phyloP scores from a whole-genome alignment of 1,140 invertebrate species.

The Theocolax elegans region DNA sequence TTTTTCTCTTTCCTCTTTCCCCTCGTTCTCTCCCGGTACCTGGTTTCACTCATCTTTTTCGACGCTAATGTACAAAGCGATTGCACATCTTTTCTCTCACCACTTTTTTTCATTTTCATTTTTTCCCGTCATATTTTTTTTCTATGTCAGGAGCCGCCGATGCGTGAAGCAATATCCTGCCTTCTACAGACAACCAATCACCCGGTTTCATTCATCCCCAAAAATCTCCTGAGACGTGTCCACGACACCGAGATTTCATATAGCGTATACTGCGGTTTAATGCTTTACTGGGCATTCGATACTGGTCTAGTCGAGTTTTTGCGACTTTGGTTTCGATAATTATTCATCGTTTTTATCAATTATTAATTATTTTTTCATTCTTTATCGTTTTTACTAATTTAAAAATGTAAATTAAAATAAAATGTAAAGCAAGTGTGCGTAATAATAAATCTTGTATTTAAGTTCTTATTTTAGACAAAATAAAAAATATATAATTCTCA shows the following conservation, averaged over 20 bases:
- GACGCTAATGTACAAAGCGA: background rate
- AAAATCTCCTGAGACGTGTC: slow-evolving; percentile 15
- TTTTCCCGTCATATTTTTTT: slow-evolving; percentile 1
- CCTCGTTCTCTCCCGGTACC: too few relatives aligned
- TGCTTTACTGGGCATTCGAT: background rate
- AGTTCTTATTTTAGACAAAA: too few relatives aligned
- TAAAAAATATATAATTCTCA: too few relatives aligned
- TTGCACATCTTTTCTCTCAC: background rate
- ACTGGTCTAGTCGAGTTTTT: background rate
- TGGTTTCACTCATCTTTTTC: background rate
- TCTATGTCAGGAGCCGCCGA: background rate
- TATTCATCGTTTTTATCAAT: too few relatives aligned
- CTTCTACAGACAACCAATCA: background rate
- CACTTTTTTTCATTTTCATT: background rate
- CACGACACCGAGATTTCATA: background rate
- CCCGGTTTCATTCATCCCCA: background rate
- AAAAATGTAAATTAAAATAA: too few relatives aligned
- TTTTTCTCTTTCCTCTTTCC: background rate
- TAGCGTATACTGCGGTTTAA: background rate
- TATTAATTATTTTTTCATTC: too few relatives aligned
- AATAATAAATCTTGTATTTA: too few relatives aligned
- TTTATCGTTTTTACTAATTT: too few relatives aligned
- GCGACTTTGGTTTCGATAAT: too few relatives aligned
- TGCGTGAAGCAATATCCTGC: slow-evolving; percentile 36
- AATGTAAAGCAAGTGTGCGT: too few relatives aligned